Base-by-base conservation (phyloP, 2,797 vertebrate genomes). In the Silurus aristotelis region DNA sequence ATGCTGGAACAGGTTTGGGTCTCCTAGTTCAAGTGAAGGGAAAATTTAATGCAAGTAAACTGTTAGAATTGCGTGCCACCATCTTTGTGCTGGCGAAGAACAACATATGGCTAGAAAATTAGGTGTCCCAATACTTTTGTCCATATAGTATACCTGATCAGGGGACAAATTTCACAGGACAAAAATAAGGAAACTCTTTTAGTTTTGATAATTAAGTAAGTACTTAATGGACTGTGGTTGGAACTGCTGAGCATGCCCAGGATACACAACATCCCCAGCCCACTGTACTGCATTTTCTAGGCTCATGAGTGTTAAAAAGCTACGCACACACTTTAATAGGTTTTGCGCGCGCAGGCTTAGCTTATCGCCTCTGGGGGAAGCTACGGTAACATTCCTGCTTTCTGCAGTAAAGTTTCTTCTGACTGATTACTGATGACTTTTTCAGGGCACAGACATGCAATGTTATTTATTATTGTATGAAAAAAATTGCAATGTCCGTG, bases 381-480 rank as follows among this genome's bases (percentile, higher is more conserved):
- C 80, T 73, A 56, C 20, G 43, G 68, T 67, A 97, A 96, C 92
- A 95, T 92, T 95, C 92, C 85, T 91, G 91, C 91, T 94, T 89
- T 94, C 93, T 87, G 92, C 89, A 90, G 92, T 96, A 96, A 97
- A 96, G 92, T 90, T 93, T 94, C 94, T 95, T 95, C 93, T 94
- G 94, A 95, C 94, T 98, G 96, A 98, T 97, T 91, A 88, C 93
- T 95, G 95, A 95, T 97, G 97, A 98, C 97, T 97, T 96, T 98
- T 98, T 97, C 94, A 97, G 97, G 97, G 93, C 97, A 96, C 93
- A 86, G 93, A 91, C 92, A 95, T 92, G 94, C 90, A 93, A 91
- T 92, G 87, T 92, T 94, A 92, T 94, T 95, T 94, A 95, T 95
- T 94, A 94, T 95, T 91, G 6, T 87, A 60, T 86, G 85, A 48